phyloP scores from a whole-genome alignment of 2,888 invertebrate species.

The Pollenia angustigena region DNA sequence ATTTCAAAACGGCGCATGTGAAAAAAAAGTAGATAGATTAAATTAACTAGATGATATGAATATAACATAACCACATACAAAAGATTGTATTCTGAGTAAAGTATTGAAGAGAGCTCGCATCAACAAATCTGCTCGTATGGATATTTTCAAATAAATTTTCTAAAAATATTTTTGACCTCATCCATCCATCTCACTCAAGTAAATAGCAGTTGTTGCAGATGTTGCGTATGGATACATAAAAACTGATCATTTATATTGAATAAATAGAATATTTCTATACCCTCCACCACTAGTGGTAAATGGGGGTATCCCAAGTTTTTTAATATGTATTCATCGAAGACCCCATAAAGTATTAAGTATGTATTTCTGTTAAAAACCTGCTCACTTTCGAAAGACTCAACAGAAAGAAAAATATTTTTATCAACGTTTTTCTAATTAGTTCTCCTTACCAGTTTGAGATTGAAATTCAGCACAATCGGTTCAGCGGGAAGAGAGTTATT shows the following conservation, averaged over 20 bases:
- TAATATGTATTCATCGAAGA: neutral
- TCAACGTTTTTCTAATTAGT: too few species aligned
- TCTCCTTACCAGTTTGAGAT: too few species aligned
- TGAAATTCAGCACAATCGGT: too few species aligned
- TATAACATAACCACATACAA: constrained; percentile 7
- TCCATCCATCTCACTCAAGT: constrained; percentile 15
- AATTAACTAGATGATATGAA: neutral
- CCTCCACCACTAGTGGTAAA: too few species aligned
- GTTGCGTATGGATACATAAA: constrained; percentile 11
- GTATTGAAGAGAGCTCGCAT: constrained; percentile 16
- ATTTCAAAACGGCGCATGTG: neutral
- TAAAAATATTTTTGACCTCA: constrained; percentile 68
- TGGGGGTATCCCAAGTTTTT: too few species aligned
- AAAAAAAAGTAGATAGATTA: neutral
- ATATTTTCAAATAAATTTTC: constrained; percentile 46
- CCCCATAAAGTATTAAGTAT: too few species aligned
- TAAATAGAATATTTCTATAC: neutral
- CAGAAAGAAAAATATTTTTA: too few species aligned
- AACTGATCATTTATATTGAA: constrained; percentile 23
- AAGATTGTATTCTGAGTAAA: constrained; percentile 23
- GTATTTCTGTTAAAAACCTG: too few species aligned
- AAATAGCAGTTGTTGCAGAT: constrained; percentile 8
- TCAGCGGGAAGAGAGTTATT: too few species aligned
- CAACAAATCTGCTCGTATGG: constrained; percentile 11
- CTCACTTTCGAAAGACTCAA: too few species aligned